Conservation (phyloP, 2,113 vertebrate genomes). For the Pseudopodoces humilis region DNA sequence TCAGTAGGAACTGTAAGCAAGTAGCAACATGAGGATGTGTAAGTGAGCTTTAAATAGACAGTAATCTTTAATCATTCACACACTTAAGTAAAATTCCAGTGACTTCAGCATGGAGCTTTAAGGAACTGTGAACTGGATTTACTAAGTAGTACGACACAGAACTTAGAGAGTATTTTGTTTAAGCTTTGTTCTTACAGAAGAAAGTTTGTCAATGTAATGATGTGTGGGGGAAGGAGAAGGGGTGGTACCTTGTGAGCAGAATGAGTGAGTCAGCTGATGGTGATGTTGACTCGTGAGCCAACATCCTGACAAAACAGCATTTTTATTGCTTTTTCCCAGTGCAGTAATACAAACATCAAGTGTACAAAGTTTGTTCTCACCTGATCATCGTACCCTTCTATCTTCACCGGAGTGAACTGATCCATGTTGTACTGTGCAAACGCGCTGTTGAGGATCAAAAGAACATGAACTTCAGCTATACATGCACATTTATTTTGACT, state of each 20-base stretch:
- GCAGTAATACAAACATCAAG: background rate
- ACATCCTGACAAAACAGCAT: background rate
- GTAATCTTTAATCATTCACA: background rate
- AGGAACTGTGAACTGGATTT: background rate
- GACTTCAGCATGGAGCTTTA: background rate
- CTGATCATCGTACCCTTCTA: slow-evolving; percentile 90
- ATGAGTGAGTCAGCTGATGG: background rate
- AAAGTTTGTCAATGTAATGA: background rate
- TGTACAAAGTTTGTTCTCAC: slow-evolving; percentile 57
- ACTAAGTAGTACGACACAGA: background rate
- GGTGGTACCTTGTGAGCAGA: background rate
- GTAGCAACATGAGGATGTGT: background rate
- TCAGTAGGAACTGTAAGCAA: background rate
- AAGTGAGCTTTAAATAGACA: background rate
- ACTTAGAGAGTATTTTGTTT: background rate
- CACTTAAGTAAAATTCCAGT: background rate
- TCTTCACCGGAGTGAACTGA: slow-evolving; percentile 91
- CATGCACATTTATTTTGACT: background rate
- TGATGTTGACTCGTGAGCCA: background rate
- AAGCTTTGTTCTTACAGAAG: background rate
- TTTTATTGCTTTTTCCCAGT: background rate
- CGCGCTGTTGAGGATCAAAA: slow-evolving; percentile 76
- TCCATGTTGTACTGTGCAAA: slow-evolving; percentile 99
- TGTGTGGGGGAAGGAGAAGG: background rate
- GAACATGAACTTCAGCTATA: background rate